Evolutionary conservation across 2,888 invertebrate genomes (phyloP), one percentile per base, ranked within the genome.

Genomic region (Eulithis testata): DNA sequence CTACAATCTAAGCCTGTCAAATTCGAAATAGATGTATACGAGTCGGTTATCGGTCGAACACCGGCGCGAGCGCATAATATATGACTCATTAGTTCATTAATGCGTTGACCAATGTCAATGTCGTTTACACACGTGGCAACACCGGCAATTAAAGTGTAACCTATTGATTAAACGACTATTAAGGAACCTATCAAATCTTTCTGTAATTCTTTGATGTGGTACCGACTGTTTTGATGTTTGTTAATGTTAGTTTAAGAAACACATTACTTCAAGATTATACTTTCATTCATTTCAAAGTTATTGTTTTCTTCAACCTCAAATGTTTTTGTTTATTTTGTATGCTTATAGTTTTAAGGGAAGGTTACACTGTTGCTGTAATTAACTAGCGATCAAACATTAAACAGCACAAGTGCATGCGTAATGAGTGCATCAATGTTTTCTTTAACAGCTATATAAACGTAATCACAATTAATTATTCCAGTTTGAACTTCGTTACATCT

Each of bases 31-130:
- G 21, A 66, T 53, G 44, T 53, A 52, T 49, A 21, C 36, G 60
- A 60, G 56, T 60, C 59, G 45, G 64, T 68, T 73, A 70, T 73
- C 70, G 71, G 63, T 63, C 65, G 63, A 57, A 60, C 62, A 68
- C 63, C 63, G 58, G 66, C 73, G 69, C 73, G 63, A 51, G 68
- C 73, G 73, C 73, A 75, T 74, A 67, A 70, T 74, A 76, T 76
- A 76, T 80, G 79, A 81, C 71, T 84, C 82, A 85, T 66, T 66
- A 84, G 76, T 72, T 84, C 81, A 84, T 66, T 66, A 84, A 77
- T 72, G 71, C 72, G 74, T 75, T 73, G 76, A 76, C 78, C 87
- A 87, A 85, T 85, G 87, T 87, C 88, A 87, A 84, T 84, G 87
- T 79, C 80, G 73, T 75, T 75, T 70, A 68, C 65, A 69, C 72